Conservation (phyloP, 2,888 invertebrate genomes). For the Iselma pallidipennis region DNA sequence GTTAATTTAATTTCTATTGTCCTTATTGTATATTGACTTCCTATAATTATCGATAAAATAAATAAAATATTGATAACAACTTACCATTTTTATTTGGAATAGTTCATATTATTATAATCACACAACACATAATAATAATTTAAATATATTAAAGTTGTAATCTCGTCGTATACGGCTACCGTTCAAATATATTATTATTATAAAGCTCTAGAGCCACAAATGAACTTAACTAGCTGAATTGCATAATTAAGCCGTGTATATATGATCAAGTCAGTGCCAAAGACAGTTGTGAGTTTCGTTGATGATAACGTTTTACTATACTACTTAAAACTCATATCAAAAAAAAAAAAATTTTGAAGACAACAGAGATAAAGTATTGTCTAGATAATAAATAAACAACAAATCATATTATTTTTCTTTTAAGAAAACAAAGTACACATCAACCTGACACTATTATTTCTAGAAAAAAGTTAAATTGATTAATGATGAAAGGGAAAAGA, state of each 20-base stretch:
- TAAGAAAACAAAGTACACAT: background rate
- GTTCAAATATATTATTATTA: background rate
- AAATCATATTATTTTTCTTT: background rate
- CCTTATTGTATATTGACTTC: background rate
- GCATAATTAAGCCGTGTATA: slow-evolving; percentile 35
- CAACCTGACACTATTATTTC: background rate
- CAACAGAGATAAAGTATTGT: slow-evolving; percentile 1
- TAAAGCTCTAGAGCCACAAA: slow-evolving; percentile 18
- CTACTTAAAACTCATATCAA: background rate
- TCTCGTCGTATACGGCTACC: slow-evolving; percentile 11
- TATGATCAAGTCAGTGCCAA: slow-evolving; percentile 20
- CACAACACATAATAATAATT: slow-evolving; percentile 8
- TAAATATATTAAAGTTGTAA: slow-evolving; percentile 11
- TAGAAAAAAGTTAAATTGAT: background rate
- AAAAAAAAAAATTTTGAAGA: background rate
- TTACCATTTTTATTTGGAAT: slow-evolving; percentile 6
- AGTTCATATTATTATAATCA: slow-evolving; percentile 1
- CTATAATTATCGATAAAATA: background rate
- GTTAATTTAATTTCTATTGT: too few species aligned
- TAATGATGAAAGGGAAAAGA: background rate
- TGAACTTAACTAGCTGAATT: slow-evolving; percentile 43
- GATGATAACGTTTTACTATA: slow-evolving; percentile 1
- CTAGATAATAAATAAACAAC: background rate
- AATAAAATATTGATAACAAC: slow-evolving; percentile 3
- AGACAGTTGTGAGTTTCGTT: slow-evolving; percentile 14